Evolutionary conservation across 2,888 invertebrate genomes (phyloP).

Genomic region (Epirrhoe tristata): DNA sequence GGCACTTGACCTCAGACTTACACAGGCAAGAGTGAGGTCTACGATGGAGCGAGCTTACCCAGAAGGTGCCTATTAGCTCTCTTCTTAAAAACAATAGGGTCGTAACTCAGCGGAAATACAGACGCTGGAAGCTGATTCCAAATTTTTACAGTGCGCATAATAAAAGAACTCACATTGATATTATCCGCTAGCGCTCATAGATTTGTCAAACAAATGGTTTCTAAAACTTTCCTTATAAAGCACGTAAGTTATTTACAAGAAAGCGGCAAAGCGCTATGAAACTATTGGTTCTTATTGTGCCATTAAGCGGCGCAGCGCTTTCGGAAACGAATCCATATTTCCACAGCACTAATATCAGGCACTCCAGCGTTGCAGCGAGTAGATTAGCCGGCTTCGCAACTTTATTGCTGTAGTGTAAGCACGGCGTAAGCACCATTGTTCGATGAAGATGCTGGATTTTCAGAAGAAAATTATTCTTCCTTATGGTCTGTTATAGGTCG

Average conservation of each 20-base stretch:
- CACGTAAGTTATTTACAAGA: slow-evolving; percentile 20
- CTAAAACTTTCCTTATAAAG: slow-evolving; percentile 2
- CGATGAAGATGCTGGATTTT: slow-evolving; percentile 45
- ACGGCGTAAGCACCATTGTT: slow-evolving; percentile 47
- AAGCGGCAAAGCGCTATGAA: slow-evolving; percentile 27
- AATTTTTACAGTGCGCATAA: too few species aligned
- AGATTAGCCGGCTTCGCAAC: slow-evolving; percentile 39
- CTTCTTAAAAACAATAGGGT: too few species aligned
- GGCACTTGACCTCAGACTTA: too few species aligned
- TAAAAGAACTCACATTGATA: too few species aligned
- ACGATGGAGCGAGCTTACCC: too few species aligned
- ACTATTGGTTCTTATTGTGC: slow-evolving; percentile 34
- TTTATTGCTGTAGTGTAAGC: slow-evolving; percentile 44
- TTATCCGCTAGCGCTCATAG: not conserved
- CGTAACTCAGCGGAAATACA: too few species aligned
- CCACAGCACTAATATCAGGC: slow-evolving; percentile 54
- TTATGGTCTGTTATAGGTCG: not conserved
- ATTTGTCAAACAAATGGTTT: not conserved
- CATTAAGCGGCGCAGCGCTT: slow-evolving; percentile 52
- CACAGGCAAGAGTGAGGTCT: too few species aligned
- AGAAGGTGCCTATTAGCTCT: too few species aligned
- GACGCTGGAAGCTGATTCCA: too few species aligned
- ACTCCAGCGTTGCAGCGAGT: slow-evolving; percentile 49
- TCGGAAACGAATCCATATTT: slow-evolving; percentile 36
- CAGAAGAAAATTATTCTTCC: slow-evolving; percentile 22